These are phyloP conservation scores for Coreius guichenoti DNA, from an alignment of 2,797 vertebrate genomes.

Conservation along the genomic window DNA sequence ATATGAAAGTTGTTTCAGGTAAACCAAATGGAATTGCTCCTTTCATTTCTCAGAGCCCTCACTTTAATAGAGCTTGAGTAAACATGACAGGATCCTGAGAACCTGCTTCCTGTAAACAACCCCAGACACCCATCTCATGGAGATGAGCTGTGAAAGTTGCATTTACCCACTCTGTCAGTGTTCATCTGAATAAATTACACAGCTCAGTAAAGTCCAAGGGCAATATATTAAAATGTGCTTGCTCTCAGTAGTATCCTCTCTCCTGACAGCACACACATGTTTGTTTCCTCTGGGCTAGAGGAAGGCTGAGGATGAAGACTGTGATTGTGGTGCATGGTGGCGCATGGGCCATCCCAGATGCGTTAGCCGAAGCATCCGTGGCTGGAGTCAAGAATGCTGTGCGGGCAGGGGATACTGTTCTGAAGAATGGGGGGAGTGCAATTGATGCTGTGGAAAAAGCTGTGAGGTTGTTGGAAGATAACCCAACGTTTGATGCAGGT, in stretches of 20 bases:
- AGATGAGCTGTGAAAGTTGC: slow-evolving; percentile 60
- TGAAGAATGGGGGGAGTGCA: slow-evolving; percentile 72
- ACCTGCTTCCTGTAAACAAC: slow-evolving; percentile 63
- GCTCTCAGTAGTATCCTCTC: slow-evolving; percentile 53
- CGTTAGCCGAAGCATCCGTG: slow-evolving; percentile 68
- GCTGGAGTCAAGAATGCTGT: slow-evolving; percentile 78
- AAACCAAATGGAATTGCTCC: slow-evolving; percentile 7
- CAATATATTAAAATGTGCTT: slow-evolving; percentile 53
- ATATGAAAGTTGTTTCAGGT: slow-evolving; percentile 22
- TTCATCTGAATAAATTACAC: slow-evolving; percentile 62
- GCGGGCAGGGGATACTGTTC: slow-evolving; percentile 65
- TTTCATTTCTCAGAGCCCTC: slow-evolving; percentile 43
- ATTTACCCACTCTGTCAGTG: slow-evolving; percentile 60
- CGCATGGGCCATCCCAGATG: slow-evolving; percentile 80
- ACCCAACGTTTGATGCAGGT: slow-evolving; percentile 78
- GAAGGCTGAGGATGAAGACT: slow-evolving; percentile 66
- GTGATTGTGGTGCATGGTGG: slow-evolving; percentile 83
- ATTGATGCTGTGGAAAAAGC: slow-evolving; percentile 81
- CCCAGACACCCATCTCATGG: slow-evolving; percentile 42
- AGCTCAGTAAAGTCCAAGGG: slow-evolving; percentile 58
- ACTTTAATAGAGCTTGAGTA: slow-evolving; percentile 61
- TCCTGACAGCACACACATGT: slow-evolving; percentile 52
- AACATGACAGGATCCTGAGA: slow-evolving; percentile 65
- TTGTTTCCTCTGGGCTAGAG: slow-evolving; percentile 56
- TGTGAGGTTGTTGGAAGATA: slow-evolving; percentile 77